Conservation (phyloP, 2,888 invertebrate species). For the Phytoseiulus persimilis region DNA sequence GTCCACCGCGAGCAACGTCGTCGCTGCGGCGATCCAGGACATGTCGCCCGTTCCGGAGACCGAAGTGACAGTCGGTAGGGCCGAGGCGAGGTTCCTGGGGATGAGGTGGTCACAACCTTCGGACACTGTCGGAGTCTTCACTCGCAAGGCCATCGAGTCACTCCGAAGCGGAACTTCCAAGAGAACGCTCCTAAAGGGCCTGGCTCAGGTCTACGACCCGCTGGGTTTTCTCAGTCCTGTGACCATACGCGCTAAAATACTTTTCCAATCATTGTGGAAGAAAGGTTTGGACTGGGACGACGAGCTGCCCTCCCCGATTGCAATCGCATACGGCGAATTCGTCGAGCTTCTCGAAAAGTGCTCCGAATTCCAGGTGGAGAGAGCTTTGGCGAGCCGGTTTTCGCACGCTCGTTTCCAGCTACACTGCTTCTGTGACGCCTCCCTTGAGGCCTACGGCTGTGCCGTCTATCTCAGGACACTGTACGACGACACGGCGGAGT, state of each 20-base stretch:
- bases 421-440: background rate
- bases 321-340: background rate
- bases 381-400: background rate
- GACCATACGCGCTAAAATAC: background rate
- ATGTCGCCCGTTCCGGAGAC: background rate
- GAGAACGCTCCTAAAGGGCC: background rate
- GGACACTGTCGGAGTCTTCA: background rate
- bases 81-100: background rate
- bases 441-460: background rate
- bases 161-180: background rate
- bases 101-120: background rate
- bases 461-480: background rate
- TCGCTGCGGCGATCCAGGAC: background rate
- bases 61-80: background rate
- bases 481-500: background rate
- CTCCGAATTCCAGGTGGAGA: background rate
- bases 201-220: background rate
- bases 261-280: background rate
- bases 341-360: background rate
- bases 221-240: background rate
- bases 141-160: background rate
- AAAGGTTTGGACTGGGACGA: background rate
- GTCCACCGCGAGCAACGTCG: background rate
- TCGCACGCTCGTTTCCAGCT: background rate
- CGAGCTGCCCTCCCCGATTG: background rate